These are phyloP conservation scores for Chromobotia macracanthus DNA, from an alignment of 2,797 vertebrate species.

Conservation along the genomic window DNA sequence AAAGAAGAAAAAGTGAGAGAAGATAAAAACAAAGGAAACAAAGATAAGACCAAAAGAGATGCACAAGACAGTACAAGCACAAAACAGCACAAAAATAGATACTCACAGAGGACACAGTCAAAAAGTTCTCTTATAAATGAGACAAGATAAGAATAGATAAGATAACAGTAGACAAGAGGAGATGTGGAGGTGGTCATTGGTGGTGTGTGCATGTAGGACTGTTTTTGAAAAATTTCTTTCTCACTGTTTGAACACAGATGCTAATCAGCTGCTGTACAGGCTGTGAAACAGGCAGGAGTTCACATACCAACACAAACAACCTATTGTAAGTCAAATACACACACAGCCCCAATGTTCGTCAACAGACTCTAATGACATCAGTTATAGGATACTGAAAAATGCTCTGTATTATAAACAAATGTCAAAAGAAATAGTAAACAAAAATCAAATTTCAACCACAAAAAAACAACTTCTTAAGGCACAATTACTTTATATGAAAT, in stretches of 20 bases:
- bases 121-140: neutral
- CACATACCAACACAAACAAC: conserved; percentile 6
- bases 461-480: no score
- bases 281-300: neutral
- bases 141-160: neutral
- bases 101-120: neutral
- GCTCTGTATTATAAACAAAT: neutral
- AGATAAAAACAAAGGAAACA: neutral
- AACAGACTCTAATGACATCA: neutral
- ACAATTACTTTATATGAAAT: neutral
- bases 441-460: neutral
- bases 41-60: neutral
- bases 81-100: neutral
- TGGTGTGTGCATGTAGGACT: neutral
- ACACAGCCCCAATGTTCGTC: neutral
- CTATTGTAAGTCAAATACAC: neutral
- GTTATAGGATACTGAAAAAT: neutral
- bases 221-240: no score
- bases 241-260: neutral
- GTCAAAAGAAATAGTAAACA: neutral
- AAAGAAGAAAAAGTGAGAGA: neutral
- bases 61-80: neutral
- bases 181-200: neutral
- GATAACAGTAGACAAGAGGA: neutral
- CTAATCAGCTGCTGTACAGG: neutral